Evolutionary conservation across 1,140 invertebrate genomes (phyloP).

Genomic region (Oreohelix idahoensis): DNA sequence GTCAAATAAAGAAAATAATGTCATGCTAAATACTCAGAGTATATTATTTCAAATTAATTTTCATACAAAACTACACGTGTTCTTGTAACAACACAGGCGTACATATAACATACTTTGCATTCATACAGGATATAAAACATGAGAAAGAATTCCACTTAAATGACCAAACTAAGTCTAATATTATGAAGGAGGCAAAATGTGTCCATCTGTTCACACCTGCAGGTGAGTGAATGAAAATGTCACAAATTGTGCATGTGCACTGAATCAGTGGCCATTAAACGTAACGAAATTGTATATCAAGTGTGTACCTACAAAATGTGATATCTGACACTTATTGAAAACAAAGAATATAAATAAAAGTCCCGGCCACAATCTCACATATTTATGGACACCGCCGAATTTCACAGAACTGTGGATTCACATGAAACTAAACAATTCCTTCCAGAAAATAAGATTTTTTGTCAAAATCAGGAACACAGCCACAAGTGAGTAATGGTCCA

Average conservation of each 20-base stretch:
- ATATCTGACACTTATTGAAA: conserved; percentile 8
- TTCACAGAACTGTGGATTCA: conserved; percentile 2
- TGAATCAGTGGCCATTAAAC: neutral
- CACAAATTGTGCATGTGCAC: conserved; percentile 1
- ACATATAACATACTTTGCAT: too few species aligned
- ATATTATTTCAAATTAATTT: too few species aligned
- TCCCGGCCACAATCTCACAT: neutral
- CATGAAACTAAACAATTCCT: neutral
- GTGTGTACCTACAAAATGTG: conserved; percentile 17
- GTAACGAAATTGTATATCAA: conserved; percentile 28
- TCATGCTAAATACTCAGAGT: too few species aligned
- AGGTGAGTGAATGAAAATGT: neutral
- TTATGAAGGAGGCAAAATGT: neutral
- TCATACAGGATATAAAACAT: too few species aligned
- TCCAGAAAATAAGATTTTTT: neutral
- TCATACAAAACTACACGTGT: too few species aligned
- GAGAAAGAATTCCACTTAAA: too few species aligned
- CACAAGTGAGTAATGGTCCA: conserved; percentile 29
- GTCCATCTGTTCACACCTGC: neutral
- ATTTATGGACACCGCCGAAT: conserved; percentile 10
- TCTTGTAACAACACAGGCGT: too few species aligned
- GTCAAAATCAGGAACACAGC: neutral
- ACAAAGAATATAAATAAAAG: conserved; percentile 4
- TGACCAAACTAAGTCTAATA: too few species aligned
- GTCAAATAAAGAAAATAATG: too few species aligned